Evolutionary conservation across 2,888 invertebrate genomes (phyloP).

Genomic region (Hydrotaea cyrtoneurina): DNA sequence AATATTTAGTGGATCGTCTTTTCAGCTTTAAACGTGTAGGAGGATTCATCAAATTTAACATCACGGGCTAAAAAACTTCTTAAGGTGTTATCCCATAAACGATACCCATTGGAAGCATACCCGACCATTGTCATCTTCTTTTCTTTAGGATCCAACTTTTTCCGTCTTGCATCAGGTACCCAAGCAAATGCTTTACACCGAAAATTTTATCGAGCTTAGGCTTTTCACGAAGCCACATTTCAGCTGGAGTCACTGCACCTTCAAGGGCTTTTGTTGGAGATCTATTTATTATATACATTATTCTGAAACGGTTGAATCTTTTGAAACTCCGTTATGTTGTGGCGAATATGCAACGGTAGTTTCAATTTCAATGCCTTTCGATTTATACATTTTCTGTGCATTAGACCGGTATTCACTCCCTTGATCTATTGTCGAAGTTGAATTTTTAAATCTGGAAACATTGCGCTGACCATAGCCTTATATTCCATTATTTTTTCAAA

Average conservation of each 20-base stretch:
- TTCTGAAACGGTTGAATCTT: slow-evolving; percentile 14
- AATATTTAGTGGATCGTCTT: neutral
- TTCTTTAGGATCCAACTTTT: neutral
- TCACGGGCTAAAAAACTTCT: neutral
- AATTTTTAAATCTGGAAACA: neutral
- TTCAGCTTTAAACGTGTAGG: slow-evolving; percentile 17
- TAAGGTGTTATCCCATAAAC: slow-evolving; percentile 36
- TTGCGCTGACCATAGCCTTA: neutral
- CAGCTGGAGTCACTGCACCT: slow-evolving; percentile 42
- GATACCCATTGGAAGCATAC: neutral
- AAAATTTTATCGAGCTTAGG: neutral
- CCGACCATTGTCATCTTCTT: neutral
- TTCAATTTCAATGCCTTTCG: neutral
- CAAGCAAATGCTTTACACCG: neutral
- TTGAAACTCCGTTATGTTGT: neutral
- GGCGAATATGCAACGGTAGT: neutral
- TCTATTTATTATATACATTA: slow-evolving; percentile 48
- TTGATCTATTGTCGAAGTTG: too few relatives aligned
- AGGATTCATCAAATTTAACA: slow-evolving; percentile 33
- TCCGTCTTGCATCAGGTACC: neutral
- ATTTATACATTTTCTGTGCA: neutral
- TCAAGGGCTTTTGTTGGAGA: slow-evolving; percentile 37
- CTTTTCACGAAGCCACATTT: slow-evolving; percentile 58
- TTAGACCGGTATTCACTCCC: slow-evolving; percentile 51
- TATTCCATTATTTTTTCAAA: neutral